A percentile compares a stretch with the other conserved stretches of the same genome.
These are phyloP conservation scores for Onychorhynchus coronatus DNA, from an alignment of 2,113 vertebrate genomes.

Conservation along the genomic window DNA sequence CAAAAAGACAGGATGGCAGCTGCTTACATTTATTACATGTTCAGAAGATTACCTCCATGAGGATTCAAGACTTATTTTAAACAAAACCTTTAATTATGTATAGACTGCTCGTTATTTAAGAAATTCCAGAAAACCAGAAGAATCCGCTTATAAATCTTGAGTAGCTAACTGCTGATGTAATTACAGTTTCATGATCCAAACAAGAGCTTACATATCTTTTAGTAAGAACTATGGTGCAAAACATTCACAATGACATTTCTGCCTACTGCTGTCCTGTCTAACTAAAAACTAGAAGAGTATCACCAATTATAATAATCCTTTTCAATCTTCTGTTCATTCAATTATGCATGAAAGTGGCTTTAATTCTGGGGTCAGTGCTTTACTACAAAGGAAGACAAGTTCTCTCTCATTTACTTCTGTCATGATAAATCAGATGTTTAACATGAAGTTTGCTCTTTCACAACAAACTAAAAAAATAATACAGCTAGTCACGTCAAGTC, in stretches of 20 bases:
- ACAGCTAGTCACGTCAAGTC: background rate
- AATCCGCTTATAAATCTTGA: background rate
- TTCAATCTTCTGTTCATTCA: constrained; percentile 16
- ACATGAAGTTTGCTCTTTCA: background rate
- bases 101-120: background rate
- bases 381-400: background rate
- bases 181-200: constrained; percentile 32
- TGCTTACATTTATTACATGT: background rate
- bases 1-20: background rate
- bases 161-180: constrained; percentile 10
- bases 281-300: background rate
- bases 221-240: background rate
- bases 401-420: background rate
- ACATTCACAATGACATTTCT: constrained; percentile 41
- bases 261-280: background rate
- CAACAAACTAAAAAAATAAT: background rate
- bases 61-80: background rate
- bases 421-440: constrained; percentile 18
- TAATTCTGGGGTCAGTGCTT: constrained; percentile 3
- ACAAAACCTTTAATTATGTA: background rate
- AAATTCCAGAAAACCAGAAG: constrained; percentile 18
- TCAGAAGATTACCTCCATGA: background rate
- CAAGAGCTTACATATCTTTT: background rate
- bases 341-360: background rate
- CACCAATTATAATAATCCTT: constrained; percentile 18